These are phyloP conservation scores for Strix uralensis DNA, from an alignment of 2,113 vertebrate genomes.

Conservation along the genomic window DNA sequence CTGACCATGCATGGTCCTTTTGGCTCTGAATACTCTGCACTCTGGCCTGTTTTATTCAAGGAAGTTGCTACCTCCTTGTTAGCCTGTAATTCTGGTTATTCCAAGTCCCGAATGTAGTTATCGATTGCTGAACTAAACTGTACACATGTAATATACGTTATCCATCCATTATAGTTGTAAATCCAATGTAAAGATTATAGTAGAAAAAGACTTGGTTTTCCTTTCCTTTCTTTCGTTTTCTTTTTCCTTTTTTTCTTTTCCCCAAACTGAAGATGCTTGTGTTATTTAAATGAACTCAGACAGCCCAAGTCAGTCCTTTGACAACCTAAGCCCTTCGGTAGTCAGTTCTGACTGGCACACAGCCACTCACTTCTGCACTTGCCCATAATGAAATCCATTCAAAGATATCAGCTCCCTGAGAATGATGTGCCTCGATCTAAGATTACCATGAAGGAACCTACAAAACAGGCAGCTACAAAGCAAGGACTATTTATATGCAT, in stretches of 20 bases:
- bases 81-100: background rate
- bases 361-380: conserved; percentile 53
- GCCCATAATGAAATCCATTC: conserved; percentile 55
- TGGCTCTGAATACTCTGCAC: background rate
- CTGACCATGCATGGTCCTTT: background rate
- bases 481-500: background rate
- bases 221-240: background rate
- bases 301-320: conserved; percentile 60
- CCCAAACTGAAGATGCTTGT: conserved; percentile 15
- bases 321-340: conserved; percentile 58
- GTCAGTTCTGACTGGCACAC: conserved; percentile 49
- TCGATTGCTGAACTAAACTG: background rate
- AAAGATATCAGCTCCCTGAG: conserved; percentile 38
- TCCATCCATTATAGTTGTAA: conserved; percentile 23
- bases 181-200: conserved; percentile 31
- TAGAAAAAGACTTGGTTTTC: background rate
- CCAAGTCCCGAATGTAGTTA: background rate
- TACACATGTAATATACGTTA: background rate
- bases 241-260: background rate
- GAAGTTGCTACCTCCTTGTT: background rate
- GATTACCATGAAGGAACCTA: conserved; percentile 18
- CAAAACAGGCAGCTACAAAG: conserved; percentile 20
- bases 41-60: background rate
- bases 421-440: background rate
- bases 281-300: conserved; percentile 68